phyloP scores from a whole-genome alignment of 64 coral and sea anemone species.

The Trachythela sp. region DNA sequence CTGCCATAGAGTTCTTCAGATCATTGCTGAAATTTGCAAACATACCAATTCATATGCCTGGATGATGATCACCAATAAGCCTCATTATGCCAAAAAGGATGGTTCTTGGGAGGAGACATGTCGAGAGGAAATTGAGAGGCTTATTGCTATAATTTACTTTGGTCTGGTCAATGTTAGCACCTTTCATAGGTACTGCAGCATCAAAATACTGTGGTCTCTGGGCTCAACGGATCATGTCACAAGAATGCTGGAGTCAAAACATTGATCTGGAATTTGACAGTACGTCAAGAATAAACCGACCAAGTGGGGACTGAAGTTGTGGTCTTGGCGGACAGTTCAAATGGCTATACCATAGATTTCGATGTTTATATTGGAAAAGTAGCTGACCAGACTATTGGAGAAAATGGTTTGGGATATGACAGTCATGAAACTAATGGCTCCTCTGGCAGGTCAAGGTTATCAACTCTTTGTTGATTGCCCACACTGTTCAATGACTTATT shows the following conservation, averaged over 20 bases:
- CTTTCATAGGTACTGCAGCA: neutral
- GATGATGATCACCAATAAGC: too few relatives aligned
- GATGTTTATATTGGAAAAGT: neutral
- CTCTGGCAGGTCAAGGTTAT: neutral
- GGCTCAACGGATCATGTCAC: neutral
- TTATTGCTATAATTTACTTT: neutral
- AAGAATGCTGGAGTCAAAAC: slow-evolving; percentile 33
- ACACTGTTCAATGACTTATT: neutral
- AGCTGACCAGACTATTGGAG: neutral
- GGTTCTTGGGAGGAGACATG: slow-evolving; percentile 17
- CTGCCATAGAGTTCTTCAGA: too few relatives aligned
- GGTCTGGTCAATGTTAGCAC: neutral
- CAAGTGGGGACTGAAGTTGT: slow-evolving; percentile 56
- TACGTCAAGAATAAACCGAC: slow-evolving; percentile 59
- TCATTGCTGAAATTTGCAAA: too few relatives aligned
- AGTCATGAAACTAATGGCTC: neutral
- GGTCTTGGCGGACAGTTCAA: slow-evolving; percentile 47
- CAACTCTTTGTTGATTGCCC: neutral
- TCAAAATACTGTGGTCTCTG: neutral
- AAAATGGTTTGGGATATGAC: slow-evolving; percentile 19
- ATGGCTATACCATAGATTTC: slow-evolving; percentile 35
- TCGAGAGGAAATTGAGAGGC: neutral
- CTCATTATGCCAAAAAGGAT: neutral
- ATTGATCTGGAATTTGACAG: slow-evolving; percentile 38
- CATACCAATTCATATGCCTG: too few relatives aligned